phyloP scores from a whole-genome alignment of 1,140 invertebrate species.

The Pogonus chalceus region DNA sequence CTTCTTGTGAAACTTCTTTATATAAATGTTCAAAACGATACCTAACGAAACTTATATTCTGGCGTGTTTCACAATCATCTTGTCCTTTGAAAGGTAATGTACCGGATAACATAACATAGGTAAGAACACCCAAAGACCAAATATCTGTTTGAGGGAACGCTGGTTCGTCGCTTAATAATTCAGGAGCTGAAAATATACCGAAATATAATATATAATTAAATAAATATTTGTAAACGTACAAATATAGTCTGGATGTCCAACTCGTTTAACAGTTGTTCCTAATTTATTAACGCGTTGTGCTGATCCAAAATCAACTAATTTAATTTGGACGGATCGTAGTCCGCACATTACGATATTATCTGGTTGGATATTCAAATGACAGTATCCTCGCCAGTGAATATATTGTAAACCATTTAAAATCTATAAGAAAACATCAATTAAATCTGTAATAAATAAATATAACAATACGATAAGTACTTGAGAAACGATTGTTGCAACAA shows the following conservation, averaged over 20 bases:
- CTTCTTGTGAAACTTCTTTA: slow-evolving; percentile 90
- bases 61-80: slow-evolving; percentile 72
- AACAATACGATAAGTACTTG: slow-evolving; percentile 41
- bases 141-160: slow-evolving; percentile 86
- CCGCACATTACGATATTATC: slow-evolving; percentile 94
- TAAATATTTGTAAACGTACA: slow-evolving; percentile 36
- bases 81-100: slow-evolving; percentile 82
- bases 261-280: slow-evolving; percentile 57
- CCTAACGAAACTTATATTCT: slow-evolving; percentile 86
- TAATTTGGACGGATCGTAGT: slow-evolving; percentile 74
- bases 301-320: slow-evolving; percentile 84
- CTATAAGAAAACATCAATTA: slow-evolving; percentile 30
- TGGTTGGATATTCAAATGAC: slow-evolving; percentile 89
- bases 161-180: slow-evolving; percentile 77
- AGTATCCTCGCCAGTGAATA: slow-evolving; percentile 84
- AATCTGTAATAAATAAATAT: neutral
- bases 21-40: slow-evolving; percentile 92
- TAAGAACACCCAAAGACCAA: slow-evolving; percentile 88
- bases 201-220: slow-evolving; percentile 11
- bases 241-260: slow-evolving; percentile 61
- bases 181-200: slow-evolving; percentile 62
- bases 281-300: slow-evolving; percentile 71
- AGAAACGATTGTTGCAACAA: slow-evolving; percentile 70
- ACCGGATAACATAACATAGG: slow-evolving; percentile 91
- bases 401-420: slow-evolving; percentile 82